Conservation (phyloP, 2,113 vertebrate species). For the Cygnus buccinator region DNA sequence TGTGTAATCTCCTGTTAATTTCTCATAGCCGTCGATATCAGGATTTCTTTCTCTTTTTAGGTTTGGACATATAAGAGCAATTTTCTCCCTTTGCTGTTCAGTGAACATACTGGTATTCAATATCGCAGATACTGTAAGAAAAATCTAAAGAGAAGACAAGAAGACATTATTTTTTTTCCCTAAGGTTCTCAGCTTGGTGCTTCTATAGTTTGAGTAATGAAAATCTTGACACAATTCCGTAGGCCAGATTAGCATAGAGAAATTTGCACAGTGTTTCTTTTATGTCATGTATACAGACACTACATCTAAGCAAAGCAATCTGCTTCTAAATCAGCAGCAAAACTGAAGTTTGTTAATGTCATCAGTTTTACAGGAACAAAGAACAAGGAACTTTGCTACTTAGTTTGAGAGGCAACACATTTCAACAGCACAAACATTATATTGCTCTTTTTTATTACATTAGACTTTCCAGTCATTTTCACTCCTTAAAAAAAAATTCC, state of each 20-base stretch:
- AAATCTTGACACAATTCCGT: not conserved
- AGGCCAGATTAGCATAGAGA: not conserved
- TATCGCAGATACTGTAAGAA: slow-evolving; percentile 69
- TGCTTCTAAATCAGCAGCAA: not conserved
- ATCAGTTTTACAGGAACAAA: not conserved
- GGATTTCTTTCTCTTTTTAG: slow-evolving; percentile 36
- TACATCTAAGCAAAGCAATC: not conserved
- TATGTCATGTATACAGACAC: not conserved
- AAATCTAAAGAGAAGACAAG: slow-evolving; percentile 74
- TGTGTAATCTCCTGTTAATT: slow-evolving; percentile 65
- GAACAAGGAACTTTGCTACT: not conserved
- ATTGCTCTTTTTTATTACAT: not conserved
- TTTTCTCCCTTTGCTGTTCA: slow-evolving; percentile 57
- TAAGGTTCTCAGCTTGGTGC: not conserved
- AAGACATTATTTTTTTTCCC: not conserved
- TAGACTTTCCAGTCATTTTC: not conserved
- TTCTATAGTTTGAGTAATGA: not conserved
- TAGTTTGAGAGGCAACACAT: not conserved
- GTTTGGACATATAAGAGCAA: slow-evolving; percentile 56
- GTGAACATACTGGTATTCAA: slow-evolving; percentile 73
- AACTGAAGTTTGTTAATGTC: not conserved
- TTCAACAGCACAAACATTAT: not conserved
- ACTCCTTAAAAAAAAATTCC: not conserved
- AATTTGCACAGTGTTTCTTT: not conserved
- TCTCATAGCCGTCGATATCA: slow-evolving; percentile 12